Evolutionary conservation across 2,113 vertebrate genomes (phyloP).

Genomic region (Tenrec ecaudatus): DNA sequence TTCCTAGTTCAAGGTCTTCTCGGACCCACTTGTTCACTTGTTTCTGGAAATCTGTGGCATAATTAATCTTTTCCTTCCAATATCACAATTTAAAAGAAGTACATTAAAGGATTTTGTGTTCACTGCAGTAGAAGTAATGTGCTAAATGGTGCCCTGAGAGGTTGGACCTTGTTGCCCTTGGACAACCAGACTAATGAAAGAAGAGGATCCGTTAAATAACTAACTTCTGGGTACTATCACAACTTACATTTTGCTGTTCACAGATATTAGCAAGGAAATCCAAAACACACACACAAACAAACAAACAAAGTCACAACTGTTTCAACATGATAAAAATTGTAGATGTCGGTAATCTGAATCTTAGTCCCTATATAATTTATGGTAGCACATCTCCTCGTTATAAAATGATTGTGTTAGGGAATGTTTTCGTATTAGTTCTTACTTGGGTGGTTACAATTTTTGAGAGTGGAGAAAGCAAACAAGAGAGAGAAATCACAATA

Average conservation of each 20-base stretch:
- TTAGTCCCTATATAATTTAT: not conserved
- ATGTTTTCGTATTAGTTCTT: not conserved
- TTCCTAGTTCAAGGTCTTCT: not conserved
- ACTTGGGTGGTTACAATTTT: not conserved
- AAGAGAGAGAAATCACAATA: not conserved
- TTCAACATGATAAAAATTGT: not conserved
- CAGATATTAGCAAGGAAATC: too few species aligned
- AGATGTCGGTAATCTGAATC: not conserved
- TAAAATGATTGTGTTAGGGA: not conserved
- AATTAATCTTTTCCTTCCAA: not conserved
- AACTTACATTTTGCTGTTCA: too few species aligned
- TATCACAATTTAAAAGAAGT: not conserved
- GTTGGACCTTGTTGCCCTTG: not conserved
- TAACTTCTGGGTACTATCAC: too few species aligned
- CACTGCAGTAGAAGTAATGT: not conserved
- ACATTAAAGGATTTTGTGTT: not conserved
- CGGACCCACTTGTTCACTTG: not conserved
- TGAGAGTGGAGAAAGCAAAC: not conserved
- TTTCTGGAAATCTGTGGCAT: not conserved
- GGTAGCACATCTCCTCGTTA: not conserved
- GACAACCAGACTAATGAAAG: not conserved
- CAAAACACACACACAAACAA: too few species aligned
- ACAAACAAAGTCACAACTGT: too few species aligned
- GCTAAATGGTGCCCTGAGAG: not conserved
- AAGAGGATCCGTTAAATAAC: not conserved